A percentile compares a stretch with the other conserved stretches of the same genome.
These are phyloP conservation scores for Taenioides sp. DNA, from an alignment of 2,797 vertebrate species.

Conservation along the genomic window DNA sequence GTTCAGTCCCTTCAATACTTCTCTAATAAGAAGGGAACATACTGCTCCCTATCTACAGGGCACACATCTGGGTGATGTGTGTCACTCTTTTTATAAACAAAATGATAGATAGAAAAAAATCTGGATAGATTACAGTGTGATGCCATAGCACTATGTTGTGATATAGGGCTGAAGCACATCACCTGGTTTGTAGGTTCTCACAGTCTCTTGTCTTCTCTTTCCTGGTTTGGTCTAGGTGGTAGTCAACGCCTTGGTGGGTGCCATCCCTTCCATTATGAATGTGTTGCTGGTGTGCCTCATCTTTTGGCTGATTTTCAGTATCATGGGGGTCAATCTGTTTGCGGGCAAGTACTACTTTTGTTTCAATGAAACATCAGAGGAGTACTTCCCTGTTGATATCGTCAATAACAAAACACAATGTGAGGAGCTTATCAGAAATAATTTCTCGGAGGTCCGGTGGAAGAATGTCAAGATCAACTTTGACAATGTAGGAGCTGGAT, in stretches of 20 bases:
- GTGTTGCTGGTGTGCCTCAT: slow-evolving; percentile 99
- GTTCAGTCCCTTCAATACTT: slow-evolving; percentile 48
- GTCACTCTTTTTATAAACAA: slow-evolving; percentile 15
- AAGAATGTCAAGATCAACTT: slow-evolving; percentile 99
- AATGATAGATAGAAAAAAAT: slow-evolving; percentile 10
- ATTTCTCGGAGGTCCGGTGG: slow-evolving; percentile 93
- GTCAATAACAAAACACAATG: slow-evolving; percentile 95
- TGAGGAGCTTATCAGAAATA: slow-evolving; percentile 78
- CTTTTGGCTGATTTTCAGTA: slow-evolving; percentile 99
- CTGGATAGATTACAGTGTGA: slow-evolving; percentile 31
- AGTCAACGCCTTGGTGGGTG: slow-evolving; percentile 99
- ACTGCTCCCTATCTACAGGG: slow-evolving; percentile 28
- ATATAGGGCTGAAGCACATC: slow-evolving; percentile 42
- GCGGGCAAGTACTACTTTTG: slow-evolving; percentile 99
- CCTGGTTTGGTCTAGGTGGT: slow-evolving; percentile 91
- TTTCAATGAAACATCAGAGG: slow-evolving; percentile 90
- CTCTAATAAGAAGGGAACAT: slow-evolving; percentile 48
- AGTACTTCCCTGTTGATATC: slow-evolving; percentile 77
- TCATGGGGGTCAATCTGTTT: slow-evolving; percentile 99
- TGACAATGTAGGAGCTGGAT: slow-evolving; percentile 97
- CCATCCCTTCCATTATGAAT: slow-evolving; percentile 99
- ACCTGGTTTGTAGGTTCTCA: slow-evolving; percentile 63
- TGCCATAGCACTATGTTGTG: slow-evolving; percentile 77
- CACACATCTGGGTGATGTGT: slow-evolving; percentile 15
- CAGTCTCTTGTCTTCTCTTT: slow-evolving; percentile 70